phyloP scores from a whole-genome alignment of 2,113 vertebrate species.

The Coturnix japonica region DNA sequence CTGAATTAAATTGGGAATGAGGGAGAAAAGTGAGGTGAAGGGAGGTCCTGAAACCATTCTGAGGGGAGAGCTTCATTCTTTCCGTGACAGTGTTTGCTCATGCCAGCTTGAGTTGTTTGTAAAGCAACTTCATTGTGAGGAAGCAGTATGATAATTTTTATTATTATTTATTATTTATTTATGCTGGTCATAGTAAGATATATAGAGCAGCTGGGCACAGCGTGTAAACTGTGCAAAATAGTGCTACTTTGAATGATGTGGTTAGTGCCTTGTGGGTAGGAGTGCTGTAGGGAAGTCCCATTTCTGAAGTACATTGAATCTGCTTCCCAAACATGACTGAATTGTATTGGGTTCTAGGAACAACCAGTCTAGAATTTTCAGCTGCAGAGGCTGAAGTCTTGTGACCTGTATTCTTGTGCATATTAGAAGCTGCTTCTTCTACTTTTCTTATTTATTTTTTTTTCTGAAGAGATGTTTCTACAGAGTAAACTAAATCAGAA shows the following conservation, averaged over 20 bases:
- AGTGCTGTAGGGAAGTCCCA: neutral
- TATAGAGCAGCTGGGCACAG: neutral
- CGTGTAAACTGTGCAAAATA: neutral
- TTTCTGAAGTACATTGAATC: neutral
- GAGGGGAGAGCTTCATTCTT: neutral
- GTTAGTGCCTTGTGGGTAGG: neutral
- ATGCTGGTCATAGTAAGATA: neutral
- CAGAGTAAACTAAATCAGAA: neutral
- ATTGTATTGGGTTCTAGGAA: neutral
- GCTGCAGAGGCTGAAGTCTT: neutral
- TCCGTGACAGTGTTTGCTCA: neutral
- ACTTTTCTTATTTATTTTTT: neutral
- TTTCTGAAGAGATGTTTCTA: neutral
- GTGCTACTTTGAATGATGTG: neutral
- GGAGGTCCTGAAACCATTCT: neutral
- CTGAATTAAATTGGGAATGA: neutral
- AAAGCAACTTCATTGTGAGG: neutral
- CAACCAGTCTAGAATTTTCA: neutral
- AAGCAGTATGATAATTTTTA: neutral
- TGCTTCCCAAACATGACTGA: neutral
- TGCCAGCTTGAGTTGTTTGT: neutral
- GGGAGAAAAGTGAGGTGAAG: neutral
- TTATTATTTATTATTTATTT: neutral
- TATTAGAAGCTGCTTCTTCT: neutral
- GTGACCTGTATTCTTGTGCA: neutral